Percentiles rank a stretch among this genome's conserved stretches.
Conservation (phyloP, 2,113 vertebrate genomes). For the Formicarius rufipectus region DNA sequence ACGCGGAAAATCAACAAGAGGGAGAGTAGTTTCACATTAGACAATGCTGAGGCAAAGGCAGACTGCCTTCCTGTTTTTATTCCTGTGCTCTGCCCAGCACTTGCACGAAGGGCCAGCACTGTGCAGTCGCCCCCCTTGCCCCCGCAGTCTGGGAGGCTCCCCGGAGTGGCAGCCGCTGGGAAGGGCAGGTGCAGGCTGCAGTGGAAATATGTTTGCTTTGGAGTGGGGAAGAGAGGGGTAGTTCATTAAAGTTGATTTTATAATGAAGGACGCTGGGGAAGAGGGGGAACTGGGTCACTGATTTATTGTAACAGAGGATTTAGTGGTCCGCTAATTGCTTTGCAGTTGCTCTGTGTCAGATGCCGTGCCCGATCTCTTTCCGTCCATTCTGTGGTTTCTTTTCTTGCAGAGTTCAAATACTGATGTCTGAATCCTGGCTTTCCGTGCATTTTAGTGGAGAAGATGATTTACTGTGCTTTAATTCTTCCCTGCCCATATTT, state of each 20-base stretch:
- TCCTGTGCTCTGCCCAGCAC: not conserved
- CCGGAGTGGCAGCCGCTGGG: not conserved
- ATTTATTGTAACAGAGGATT: slow-evolving; percentile 47
- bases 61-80: not conserved
- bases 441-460: not conserved
- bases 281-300: slow-evolving; percentile 61
- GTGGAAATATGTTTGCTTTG: slow-evolving; percentile 1
- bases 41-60: not conserved
- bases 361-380: not conserved
- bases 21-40: not conserved
- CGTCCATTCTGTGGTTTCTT: not conserved
- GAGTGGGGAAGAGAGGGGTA: not conserved
- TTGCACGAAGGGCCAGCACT: not conserved
- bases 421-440: not conserved
- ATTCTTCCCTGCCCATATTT: not conserved
- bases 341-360: slow-evolving; percentile 25
- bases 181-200: slow-evolving; percentile 49
- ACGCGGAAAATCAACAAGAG: not conserved
- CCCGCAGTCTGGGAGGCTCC: not conserved
- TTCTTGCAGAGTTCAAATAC: not conserved
- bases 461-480: slow-evolving; percentile 19
- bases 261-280: slow-evolving; percentile 51
- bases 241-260: slow-evolving; percentile 65
- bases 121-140: not conserved
- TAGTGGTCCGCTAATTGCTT: slow-evolving; percentile 64